These are phyloP conservation scores for Sinelater perroti DNA, from an alignment of 2,888 invertebrate species.

Conservation along the genomic window DNA sequence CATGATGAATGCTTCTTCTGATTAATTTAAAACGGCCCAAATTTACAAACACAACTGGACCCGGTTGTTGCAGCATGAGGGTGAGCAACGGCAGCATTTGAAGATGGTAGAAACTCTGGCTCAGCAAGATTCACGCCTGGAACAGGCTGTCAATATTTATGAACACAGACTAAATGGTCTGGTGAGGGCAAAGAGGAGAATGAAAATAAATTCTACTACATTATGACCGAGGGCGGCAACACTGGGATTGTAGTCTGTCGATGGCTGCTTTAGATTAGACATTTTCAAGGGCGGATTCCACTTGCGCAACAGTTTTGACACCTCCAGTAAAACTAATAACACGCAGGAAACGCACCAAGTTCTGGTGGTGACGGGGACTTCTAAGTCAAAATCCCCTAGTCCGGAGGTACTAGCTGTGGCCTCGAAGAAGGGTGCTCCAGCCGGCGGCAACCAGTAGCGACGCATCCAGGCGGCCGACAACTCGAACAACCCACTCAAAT, in stretches of 20 bases:
- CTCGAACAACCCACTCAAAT: constrained; percentile 92
- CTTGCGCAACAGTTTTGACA: constrained; percentile 59
- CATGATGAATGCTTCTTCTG: constrained; percentile 94
- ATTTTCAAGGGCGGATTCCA: constrained; percentile 61
- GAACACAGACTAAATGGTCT: constrained; percentile 63
- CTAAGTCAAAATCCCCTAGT: constrained; percentile 22
- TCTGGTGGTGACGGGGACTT: constrained; percentile 54
- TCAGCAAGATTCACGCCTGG: constrained; percentile 93
- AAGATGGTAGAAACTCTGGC: constrained; percentile 98
- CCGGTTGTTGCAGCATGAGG: constrained; percentile 90
- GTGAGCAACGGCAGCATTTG: constrained; percentile 89
- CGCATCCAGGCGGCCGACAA: constrained; percentile 88
- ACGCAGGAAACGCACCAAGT: constrained; percentile 61
- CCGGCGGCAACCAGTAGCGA: constrained; percentile 67
- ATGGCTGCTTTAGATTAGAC: constrained; percentile 70
- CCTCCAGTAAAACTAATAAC: constrained; percentile 65
- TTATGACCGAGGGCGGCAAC: constrained; percentile 57
- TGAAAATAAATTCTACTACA: constrained; percentile 79
- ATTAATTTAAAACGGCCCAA: constrained; percentile 90
- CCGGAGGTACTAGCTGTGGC: constrained; percentile 29
- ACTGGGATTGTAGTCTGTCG: constrained; percentile 60
- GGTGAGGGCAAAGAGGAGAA: constrained; percentile 75
- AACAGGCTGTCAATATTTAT: constrained; percentile 84
- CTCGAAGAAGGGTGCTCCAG: constrained; percentile 17
- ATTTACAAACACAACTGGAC: constrained; percentile 93